Percentiles rank a stretch among this genome's conserved stretches.
phyloP scores from a whole-genome alignment of 2,888 invertebrate species.

The Campaea margaritaria region DNA sequence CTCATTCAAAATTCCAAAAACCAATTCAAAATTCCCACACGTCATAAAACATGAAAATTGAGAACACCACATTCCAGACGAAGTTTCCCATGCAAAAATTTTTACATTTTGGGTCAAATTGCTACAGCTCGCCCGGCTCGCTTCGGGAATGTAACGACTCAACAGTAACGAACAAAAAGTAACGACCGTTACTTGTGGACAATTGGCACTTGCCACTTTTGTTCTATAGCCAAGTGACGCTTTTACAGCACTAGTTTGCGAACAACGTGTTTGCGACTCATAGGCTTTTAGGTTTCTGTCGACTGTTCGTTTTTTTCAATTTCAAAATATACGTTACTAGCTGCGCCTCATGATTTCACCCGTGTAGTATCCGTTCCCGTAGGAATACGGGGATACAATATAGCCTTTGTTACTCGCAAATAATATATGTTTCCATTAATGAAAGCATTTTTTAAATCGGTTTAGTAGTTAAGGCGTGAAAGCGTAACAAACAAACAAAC shows the following conservation, averaged over 20 bases:
- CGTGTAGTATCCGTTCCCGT: too few relatives aligned
- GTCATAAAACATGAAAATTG: slow-evolving; percentile 10
- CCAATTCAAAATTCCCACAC: not conserved
- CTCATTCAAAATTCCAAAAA: not conserved
- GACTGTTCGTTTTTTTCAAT: too few relatives aligned
- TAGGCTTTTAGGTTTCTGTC: not conserved
- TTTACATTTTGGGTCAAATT: slow-evolving; percentile 30
- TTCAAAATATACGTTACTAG: too few relatives aligned
- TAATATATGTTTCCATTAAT: too few relatives aligned
- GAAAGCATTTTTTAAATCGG: too few relatives aligned
- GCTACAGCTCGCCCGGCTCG: slow-evolving; percentile 8
- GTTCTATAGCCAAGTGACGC: slow-evolving; percentile 15
- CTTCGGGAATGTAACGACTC: slow-evolving; percentile 24
- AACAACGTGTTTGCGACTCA: slow-evolving; percentile 4
- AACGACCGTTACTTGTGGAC: slow-evolving; percentile 22
- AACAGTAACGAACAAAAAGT: slow-evolving; percentile 33
- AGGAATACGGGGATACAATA: too few relatives aligned
- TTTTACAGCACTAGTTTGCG: not conserved
- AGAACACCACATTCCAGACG: slow-evolving; percentile 8
- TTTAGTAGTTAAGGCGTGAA: too few relatives aligned
- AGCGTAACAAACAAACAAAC: too few relatives aligned
- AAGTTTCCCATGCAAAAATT: slow-evolving; percentile 26
- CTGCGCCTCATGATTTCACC: too few relatives aligned
- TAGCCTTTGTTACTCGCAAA: too few relatives aligned
- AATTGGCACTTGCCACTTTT: slow-evolving; percentile 23